phyloP scores from a whole-genome alignment of 2,113 vertebrate species.

The Ochotona curzoniae region DNA sequence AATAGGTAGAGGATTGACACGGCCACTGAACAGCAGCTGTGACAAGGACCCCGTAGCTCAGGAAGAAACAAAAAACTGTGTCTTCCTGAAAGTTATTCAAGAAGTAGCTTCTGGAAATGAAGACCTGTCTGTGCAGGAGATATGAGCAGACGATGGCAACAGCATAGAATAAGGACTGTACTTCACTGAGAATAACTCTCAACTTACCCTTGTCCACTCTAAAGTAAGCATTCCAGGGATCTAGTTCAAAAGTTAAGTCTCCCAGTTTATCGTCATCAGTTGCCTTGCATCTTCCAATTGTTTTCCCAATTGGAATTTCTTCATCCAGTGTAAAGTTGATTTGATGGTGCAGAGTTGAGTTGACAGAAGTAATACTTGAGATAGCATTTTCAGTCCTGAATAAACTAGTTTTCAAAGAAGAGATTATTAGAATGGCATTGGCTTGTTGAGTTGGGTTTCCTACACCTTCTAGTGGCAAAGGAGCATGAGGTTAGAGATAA shows the following conservation, averaged over 20 bases:
- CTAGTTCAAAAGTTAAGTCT: conserved; percentile 67
- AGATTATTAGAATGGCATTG: background rate
- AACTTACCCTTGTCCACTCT: conserved; percentile 70
- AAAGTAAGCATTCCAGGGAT: conserved; percentile 74
- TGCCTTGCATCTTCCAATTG: conserved; percentile 67
- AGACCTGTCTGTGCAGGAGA: background rate
- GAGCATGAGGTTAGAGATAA: background rate
- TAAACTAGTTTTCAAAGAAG: conserved; percentile 70
- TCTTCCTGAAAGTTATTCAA: background rate
- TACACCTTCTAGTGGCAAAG: background rate
- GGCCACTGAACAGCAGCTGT: background rate
- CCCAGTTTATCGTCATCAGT: conserved; percentile 67
- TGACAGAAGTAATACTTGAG: conserved; percentile 40
- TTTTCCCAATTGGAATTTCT: conserved; percentile 77
- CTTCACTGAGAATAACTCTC: background rate
- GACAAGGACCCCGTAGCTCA: background rate
- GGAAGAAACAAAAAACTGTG: background rate
- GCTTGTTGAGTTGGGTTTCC: background rate
- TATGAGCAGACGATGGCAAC: background rate
- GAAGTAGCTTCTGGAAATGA: background rate
- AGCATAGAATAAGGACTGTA: background rate
- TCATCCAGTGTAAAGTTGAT: conserved; percentile 71
- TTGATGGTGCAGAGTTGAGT: conserved; percentile 44
- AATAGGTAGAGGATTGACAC: background rate
- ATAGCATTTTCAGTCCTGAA: conserved; percentile 65